Evolutionary conservation across 2,113 vertebrate genomes (phyloP).

Genomic region (Hemibagrus wyckioides): DNA sequence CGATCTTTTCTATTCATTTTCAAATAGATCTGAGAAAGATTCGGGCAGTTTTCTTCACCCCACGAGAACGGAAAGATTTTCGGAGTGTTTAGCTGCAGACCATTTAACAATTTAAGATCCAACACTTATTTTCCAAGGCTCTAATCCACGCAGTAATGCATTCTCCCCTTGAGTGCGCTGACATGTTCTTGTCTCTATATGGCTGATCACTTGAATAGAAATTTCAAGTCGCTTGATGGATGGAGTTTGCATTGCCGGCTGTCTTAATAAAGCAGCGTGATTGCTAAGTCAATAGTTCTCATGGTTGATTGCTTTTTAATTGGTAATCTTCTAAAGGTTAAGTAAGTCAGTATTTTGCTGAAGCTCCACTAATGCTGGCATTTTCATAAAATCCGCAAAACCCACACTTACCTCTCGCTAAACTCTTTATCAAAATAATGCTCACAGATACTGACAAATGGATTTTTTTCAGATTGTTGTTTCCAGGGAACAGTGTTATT

Average conservation of each 20-base stretch:
- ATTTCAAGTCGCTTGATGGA: slow-evolving; percentile 22
- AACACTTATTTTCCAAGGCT: slow-evolving; percentile 55
- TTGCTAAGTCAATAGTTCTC: slow-evolving; percentile 28
- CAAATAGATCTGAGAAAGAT: background rate
- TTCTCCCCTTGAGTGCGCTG: background rate
- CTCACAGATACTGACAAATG: background rate
- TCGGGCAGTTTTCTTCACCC: background rate
- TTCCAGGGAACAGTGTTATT: background rate
- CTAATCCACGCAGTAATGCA: background rate
- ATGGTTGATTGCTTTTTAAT: slow-evolving; percentile 38
- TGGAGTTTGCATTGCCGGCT: slow-evolving; percentile 12
- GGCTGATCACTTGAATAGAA: slow-evolving; percentile 11
- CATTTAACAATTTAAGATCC: background rate
- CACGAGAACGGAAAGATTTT: background rate
- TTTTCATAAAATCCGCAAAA: slow-evolving; percentile 1
- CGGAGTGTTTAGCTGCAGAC: background rate
- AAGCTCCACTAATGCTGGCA: slow-evolving; percentile 1
- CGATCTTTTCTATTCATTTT: background rate
- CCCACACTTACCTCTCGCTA: background rate
- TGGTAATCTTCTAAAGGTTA: slow-evolving; percentile 36
- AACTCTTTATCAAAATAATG: background rate
- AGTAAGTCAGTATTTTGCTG: slow-evolving; percentile 25
- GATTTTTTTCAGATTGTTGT: background rate
- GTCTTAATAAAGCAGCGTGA: slow-evolving; percentile 8
- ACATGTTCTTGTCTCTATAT: slow-evolving; percentile 4